A percentile compares a stretch with the other conserved stretches of the same genome.
These are phyloP conservation scores for Pachypeltis micranthus DNA, from an alignment of 1,140 invertebrate species.

Conservation along the genomic window DNA sequence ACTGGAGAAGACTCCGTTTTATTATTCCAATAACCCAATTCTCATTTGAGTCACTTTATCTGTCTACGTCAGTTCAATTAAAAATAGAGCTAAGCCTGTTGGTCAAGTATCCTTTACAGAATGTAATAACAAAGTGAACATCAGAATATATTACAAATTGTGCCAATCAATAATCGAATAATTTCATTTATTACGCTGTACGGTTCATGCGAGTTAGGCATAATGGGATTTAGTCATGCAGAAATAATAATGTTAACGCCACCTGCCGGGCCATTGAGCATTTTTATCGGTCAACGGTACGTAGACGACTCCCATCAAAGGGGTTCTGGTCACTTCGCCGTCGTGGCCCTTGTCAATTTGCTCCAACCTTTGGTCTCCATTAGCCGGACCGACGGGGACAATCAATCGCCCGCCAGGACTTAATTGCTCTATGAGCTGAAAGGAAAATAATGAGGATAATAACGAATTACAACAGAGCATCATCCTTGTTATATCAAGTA, in stretches of 20 bases:
- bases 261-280: conserved; percentile 40
- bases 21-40: too few species aligned
- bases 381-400: conserved; percentile 77
- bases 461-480: too few species aligned
- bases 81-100: neutral
- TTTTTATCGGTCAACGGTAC: conserved; percentile 89
- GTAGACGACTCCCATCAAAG: conserved; percentile 91
- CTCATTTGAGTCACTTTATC: too few species aligned
- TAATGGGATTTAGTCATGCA: neutral
- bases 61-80: neutral
- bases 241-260: conserved; percentile 3
- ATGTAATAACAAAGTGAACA: too few species aligned
- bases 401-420: conserved; percentile 78
- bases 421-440: conserved; percentile 54
- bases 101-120: neutral
- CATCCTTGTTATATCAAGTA: too few species aligned
- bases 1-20: too few species aligned
- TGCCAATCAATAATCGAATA: too few species aligned
- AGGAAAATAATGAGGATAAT: conserved; percentile 20
- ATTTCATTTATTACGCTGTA: too few species aligned
- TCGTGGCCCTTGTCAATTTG: conserved; percentile 78
- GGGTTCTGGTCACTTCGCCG: conserved; percentile 62
- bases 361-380: conserved; percentile 68
- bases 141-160: neutral
- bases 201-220: neutral